phyloP scores from a whole-genome alignment of 2,797 vertebrate genomes.

The Poecilia wingei region DNA sequence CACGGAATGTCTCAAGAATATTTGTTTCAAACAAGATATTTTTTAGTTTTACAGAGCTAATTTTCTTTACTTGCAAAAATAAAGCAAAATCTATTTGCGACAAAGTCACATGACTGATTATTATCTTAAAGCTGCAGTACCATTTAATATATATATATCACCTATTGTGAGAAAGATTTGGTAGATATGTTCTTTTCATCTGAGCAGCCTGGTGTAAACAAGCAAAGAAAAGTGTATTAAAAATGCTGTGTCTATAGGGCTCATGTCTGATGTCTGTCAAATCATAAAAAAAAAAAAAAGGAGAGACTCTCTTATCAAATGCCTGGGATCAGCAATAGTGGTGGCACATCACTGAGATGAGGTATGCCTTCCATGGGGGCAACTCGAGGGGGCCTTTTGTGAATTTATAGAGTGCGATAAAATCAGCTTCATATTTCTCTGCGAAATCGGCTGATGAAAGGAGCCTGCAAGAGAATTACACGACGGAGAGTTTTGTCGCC shows the following conservation, averaged over 20 bases:
- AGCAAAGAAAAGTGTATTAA: slow-evolving; percentile 83
- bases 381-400: slow-evolving; percentile 84
- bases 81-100: slow-evolving; percentile 24
- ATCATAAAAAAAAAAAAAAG: slow-evolving; percentile 79
- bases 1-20: background rate
- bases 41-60: background rate
- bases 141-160: slow-evolving; percentile 76
- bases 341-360: slow-evolving; percentile 77
- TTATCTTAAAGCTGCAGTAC: slow-evolving; percentile 65
- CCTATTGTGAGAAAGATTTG: slow-evolving; percentile 53
- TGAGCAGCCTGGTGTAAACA: slow-evolving; percentile 83
- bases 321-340: slow-evolving; percentile 83
- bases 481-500: slow-evolving; percentile 80
- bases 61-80: slow-evolving; percentile 27
- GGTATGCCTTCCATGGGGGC: slow-evolving; percentile 82
- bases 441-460: slow-evolving; percentile 84
- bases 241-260: slow-evolving; percentile 76
- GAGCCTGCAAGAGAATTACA: slow-evolving; percentile 79
- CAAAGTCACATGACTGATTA: slow-evolving; percentile 53
- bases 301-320: slow-evolving; percentile 86
- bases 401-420: slow-evolving; percentile 84
- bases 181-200: slow-evolving; percentile 77
- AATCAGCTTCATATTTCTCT: slow-evolving; percentile 85
- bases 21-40: background rate
- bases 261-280: slow-evolving; percentile 87